A percentile compares a stretch with the other conserved stretches of the same genome.
These are phyloP conservation scores for Branchellion lobata DNA, from an alignment of 2,888 invertebrate genomes.

Conservation along the genomic window DNA sequence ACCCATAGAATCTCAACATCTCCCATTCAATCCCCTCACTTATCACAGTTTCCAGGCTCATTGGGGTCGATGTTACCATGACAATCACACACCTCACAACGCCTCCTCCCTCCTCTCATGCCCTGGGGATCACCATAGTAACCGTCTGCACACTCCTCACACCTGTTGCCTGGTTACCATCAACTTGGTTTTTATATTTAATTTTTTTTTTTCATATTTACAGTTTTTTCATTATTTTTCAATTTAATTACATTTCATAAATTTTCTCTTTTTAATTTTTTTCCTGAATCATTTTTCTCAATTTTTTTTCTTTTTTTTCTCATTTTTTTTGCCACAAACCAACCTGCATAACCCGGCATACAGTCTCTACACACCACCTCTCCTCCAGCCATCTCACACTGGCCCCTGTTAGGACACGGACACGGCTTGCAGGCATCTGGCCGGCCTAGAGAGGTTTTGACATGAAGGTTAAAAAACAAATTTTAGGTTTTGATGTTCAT, in stretches of 20 bases:
- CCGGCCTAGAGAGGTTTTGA: conserved; percentile 68
- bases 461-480: no score
- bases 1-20: background rate
- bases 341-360: conserved; percentile 80
- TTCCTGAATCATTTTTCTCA: background rate
- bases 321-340: background rate
- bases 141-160: conserved; percentile 92
- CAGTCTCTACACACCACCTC: conserved; percentile 90
- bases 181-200: background rate
- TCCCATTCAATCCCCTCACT: conserved; percentile 53
- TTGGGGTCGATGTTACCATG: conserved; percentile 74
- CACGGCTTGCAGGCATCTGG: conserved; percentile 84
- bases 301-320: background rate
- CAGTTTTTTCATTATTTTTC: background rate
- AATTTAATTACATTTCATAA: conserved; percentile 3
- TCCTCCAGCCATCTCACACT: conserved; percentile 79
- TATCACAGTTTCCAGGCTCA: conserved; percentile 93
- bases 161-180: conserved; percentile 66
- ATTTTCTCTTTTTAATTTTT: background rate
- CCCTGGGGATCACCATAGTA: conserved; percentile 88
- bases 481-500: no score
- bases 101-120: conserved; percentile 63
- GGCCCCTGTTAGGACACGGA: conserved; percentile 87
- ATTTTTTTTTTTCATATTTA: background rate
- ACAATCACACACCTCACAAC: conserved; percentile 65